A percentile compares a stretch with the other conserved stretches of the same genome.
phyloP scores from a whole-genome alignment of 1,140 invertebrate species.

The Drosophila aff. region DNA sequence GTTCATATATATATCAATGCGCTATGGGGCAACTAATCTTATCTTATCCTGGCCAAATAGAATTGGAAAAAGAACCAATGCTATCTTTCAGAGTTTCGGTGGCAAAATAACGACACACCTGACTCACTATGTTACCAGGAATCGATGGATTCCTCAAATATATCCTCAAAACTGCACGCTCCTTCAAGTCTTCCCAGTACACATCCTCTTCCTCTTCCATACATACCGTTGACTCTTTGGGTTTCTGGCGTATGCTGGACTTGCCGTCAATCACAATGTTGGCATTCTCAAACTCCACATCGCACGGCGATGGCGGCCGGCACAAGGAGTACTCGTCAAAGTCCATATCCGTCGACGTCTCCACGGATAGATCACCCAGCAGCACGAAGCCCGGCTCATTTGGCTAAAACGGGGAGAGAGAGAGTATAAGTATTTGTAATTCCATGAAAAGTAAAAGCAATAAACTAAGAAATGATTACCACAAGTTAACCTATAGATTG shows the following conservation, averaged over 20 bases:
- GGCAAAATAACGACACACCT: conserved; percentile 3
- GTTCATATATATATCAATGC: too few relatives aligned
- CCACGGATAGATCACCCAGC: conserved; percentile 86
- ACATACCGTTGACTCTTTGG: conserved; percentile 86
- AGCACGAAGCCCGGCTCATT: conserved; percentile 89
- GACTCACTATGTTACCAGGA: conserved; percentile 16
- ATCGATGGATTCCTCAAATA: not conserved
- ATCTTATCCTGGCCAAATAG: conserved; percentile 65
- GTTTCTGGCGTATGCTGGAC: conserved; percentile 90
- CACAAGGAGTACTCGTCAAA: conserved; percentile 87
- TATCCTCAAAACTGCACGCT: not conserved
- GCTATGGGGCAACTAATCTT: conserved; percentile 54
- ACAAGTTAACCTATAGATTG: not conserved
- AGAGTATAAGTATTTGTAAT: not conserved
- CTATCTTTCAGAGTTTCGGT: conserved; percentile 25
- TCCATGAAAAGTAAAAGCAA: not conserved
- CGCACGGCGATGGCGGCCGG: conserved; percentile 91
- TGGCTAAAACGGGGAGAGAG: conserved; percentile 85
- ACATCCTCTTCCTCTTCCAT: not conserved
- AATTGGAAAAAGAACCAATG: conserved; percentile 39
- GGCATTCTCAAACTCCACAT: conserved; percentile 93
- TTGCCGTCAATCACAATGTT: conserved; percentile 95
- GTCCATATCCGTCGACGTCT: conserved; percentile 88
- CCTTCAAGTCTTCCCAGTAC: not conserved
- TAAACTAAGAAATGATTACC: not conserved